Evolutionary conservation across 2,797 vertebrate genomes (phyloP), one percentile per base, ranked within the genome.

Genomic region (Aplochiton taeniatus): DNA sequence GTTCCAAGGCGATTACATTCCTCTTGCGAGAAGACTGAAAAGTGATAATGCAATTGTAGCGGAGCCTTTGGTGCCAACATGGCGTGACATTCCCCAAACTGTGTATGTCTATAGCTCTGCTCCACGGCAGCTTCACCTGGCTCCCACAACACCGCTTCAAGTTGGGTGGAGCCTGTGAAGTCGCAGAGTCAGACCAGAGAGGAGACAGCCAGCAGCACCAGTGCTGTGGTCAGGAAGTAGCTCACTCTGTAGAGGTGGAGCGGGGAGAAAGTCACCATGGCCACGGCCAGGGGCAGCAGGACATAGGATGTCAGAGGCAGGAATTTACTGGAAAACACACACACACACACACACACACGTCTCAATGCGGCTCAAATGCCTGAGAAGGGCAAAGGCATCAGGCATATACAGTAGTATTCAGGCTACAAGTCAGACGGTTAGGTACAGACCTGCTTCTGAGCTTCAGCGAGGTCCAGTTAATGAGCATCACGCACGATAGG

Each of bases 231-330:
- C 74, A 96, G 78, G 71, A 96, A 95, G 82, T 96, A 90, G 13
- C 92, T 89, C 75, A 96, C 85, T 88, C 94, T 91, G 85, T 98
- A 98, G 58, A 98, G 93, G 85, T 98, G 96, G 57, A 93, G 80
- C 1, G 89, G 89, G 76, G 94, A 95, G 76, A 98, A 97, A 68
- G 91, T 92, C 84, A 95, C 85, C 90, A 94, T 90, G 71, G 90
- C 89, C 43, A 97, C 67, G 61, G 94, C 92, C 82, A 97, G 76
- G 47, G 93, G 94, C 45, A 96, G 87, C 46, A 94, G 94, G 70
- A 96, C 85, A 62, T 84, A 83, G 55, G 91, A 88, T 12, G 88
- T 81, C 11, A 93, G 89, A 81, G 88, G 91, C 89, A 95, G 85
- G 54, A 96, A 81, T 85, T 94, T 96, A 85, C 97, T 99, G 92